Percentiles rank a stretch among this genome's conserved stretches.
phyloP scores from a whole-genome alignment of 2,113 vertebrate species.

The Hypomesus transpacificus region DNA sequence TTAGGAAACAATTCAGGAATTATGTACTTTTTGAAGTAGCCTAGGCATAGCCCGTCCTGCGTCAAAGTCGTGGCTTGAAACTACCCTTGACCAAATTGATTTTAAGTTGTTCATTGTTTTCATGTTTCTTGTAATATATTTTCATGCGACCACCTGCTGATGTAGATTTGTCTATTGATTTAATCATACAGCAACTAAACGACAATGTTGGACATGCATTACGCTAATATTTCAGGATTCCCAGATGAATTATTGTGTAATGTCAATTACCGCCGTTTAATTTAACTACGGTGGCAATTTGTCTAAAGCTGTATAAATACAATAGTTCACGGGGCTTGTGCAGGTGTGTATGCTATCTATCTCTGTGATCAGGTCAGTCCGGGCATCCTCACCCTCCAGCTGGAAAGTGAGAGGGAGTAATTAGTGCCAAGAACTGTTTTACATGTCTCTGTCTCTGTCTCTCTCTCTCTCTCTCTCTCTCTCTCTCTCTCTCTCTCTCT shows the following conservation, averaged over 20 bases:
- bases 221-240: too few relatives aligned
- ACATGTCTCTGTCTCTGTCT: background rate
- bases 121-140: background rate
- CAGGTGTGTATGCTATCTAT: background rate
- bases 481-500: too few relatives aligned
- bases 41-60: background rate
- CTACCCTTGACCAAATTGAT: background rate
- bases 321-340: background rate
- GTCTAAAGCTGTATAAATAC: too few relatives aligned
- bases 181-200: too few relatives aligned
- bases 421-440: slow-evolving; percentile 24
- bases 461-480: background rate
- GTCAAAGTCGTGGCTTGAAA: background rate
- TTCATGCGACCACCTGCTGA: background rate
- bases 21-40: background rate
- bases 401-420: slow-evolving; percentile 14
- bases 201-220: too few relatives aligned
- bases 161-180: background rate
- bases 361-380: slow-evolving; percentile 27
- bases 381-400: slow-evolving; percentile 32
- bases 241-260: too few relatives aligned
- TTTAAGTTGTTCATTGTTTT: background rate
- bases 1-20: background rate
- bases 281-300: background rate
- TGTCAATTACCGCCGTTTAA: too few relatives aligned